Evolutionary conservation across 2,888 invertebrate genomes (phyloP), one percentile per base, ranked within the genome.

Genomic region (Ophion ellenae): DNA sequence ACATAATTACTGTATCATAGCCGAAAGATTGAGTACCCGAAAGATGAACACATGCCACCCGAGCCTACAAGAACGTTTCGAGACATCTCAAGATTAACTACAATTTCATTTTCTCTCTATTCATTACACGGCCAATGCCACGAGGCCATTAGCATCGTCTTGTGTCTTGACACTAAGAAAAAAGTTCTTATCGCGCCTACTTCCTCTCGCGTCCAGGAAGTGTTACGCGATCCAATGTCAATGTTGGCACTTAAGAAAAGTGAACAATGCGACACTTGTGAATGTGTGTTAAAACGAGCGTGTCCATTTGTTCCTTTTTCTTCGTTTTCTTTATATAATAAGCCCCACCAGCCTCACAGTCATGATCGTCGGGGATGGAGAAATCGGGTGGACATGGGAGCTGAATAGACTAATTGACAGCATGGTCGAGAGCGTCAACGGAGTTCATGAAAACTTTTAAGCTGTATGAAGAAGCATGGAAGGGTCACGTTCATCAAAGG

Each of bases 401-500:
- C 63, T 74, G 85, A 69, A 73, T 71, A 74, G 76, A 86, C 83
- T 86, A 86, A 86, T 86, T 86, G 85, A 63, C 82, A 85, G 61
- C 40, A 82, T 71, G 85, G 73, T 77, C 69, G 80, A 86, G 80
- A 69, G 80, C 74, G 57, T 45, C 57, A 64, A 78, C 47, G 67
- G 67, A n/a, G 59, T 5, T 32, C 61, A 74, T 74, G 66, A 70
- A 53, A 53, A 17, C 53, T 53, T 17, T 53, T 1, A 53, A 53
- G 53, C 11, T 17, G 14, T 53, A 53, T 53, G 73, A 64, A 75
- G 67, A 66, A 67, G 73, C 64, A 59, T 61, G 11, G 45, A 53
- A 61, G 80, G 64, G 89, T 91, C 92, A 90, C 90, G 91, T 91
- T 91, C 90, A 90, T 90, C 89, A 84, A 90, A 86, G 67, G 82